Evolutionary conservation across 1,140 invertebrate species (phyloP), one percentile per base, ranked within the genome.

Genomic region (Megathymus violae): DNA sequence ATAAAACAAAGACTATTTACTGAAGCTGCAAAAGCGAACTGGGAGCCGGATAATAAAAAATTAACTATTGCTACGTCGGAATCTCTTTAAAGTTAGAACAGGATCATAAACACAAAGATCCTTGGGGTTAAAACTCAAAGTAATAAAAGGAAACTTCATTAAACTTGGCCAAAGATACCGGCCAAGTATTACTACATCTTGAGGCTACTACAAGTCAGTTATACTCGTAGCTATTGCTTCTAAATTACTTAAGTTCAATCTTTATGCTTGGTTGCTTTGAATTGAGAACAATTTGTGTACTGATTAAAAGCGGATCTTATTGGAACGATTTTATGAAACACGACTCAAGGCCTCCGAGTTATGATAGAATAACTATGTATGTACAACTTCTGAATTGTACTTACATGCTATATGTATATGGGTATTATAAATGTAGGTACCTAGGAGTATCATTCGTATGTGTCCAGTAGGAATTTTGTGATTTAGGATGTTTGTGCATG

Each of bases 71-170:
- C 62, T 64, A 60, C 63, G 65, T 69, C 71, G 71, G 31, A 43
- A 54, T 72, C 72, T 82, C 78, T 77, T 80, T 76, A 87, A 84
- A 82, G 65, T 82, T 85, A 74, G 82, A 83, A 79, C 77, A 76
- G 74, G 76, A 85, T 82, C 79, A 78, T 87, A 85, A 85, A 84
- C 80, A 78, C 76, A 82, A 80, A 76, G 77, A 82, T 82, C 77
- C 80, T 80, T 74, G 75, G 73, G 76, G 81, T 82, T 71, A 76
- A 82, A 67, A 71, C 75, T 71, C 62, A 52, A 62, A 64, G 80
- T 80, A 82, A 82, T 87, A 87, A 87, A 86, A 83, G 76, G 69
- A 80, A 87, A 87, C 80, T 80, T 85, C 79, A 85, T 85, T 83
- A 83, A 85, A 77, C 63, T 85, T 80, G 67, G 76, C 71, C 72